phyloP scores from a whole-genome alignment of 2,888 invertebrate genomes.

The Sinodicranocentrus sp. region DNA sequence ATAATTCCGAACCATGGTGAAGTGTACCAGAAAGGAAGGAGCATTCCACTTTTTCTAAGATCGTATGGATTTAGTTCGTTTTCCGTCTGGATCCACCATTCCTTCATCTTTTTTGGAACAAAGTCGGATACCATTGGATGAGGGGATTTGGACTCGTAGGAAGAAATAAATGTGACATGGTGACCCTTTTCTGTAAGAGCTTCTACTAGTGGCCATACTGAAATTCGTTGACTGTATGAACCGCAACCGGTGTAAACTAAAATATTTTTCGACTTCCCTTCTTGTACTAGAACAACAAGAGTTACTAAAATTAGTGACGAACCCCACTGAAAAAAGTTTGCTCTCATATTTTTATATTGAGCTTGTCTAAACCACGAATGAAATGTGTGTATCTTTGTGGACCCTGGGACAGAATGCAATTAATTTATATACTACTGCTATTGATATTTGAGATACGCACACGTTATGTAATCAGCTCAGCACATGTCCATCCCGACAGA shows the following conservation, averaged over 20 bases:
- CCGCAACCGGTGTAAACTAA: slow-evolving; percentile 70
- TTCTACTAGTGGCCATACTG: slow-evolving; percentile 73
- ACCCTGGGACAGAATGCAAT: no score
- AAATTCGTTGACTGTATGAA: slow-evolving; percentile 72
- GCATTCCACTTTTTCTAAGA: not conserved
- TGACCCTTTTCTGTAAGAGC: slow-evolving; percentile 67
- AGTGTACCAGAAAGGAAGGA: not conserved
- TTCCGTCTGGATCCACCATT: not conserved
- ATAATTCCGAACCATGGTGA: not conserved
- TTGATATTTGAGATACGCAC: no score
- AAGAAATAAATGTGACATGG: slow-evolving; percentile 58
- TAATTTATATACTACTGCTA: no score
- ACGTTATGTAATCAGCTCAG: no score
- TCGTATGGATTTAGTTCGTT: slow-evolving; percentile 4
- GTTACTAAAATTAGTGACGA: no score
- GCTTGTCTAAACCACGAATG: no score
- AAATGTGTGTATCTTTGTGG: no score
- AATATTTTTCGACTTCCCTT: slow-evolving; percentile 65
- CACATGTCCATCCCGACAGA: no score
- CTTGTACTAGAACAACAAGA: no score
- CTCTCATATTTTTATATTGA: no score
- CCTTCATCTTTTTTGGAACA: slow-evolving; percentile 21
- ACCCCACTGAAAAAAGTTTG: no score
- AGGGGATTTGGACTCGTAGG: not conserved
- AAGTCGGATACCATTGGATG: slow-evolving; percentile 3